phyloP scores from a whole-genome alignment of 92 coral and sea anemone genomes.

The Paragorgia papillata region DNA sequence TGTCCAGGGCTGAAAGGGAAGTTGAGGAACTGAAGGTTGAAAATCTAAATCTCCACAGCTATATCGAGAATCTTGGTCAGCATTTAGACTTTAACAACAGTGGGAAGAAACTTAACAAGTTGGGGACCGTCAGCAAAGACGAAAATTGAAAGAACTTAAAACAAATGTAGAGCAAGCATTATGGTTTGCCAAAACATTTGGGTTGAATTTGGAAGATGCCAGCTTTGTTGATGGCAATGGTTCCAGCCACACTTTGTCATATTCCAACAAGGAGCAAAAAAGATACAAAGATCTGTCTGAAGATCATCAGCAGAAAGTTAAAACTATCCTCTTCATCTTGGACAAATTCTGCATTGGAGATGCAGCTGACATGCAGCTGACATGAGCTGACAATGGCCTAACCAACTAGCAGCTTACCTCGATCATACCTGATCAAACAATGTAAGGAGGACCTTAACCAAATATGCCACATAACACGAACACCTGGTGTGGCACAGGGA shows the following conservation, averaged over 20 bases:
- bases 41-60: background rate
- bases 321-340: background rate
- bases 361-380: too few relatives aligned
- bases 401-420: too few relatives aligned
- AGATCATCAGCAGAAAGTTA: background rate
- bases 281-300: constrained; percentile 29
- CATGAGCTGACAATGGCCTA: too few relatives aligned
- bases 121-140: constrained; percentile 17
- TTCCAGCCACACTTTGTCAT: background rate
- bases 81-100: constrained; percentile 11
- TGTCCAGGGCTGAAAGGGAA: background rate
- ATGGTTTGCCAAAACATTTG: constrained; percentile 21
- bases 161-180: constrained; percentile 12
- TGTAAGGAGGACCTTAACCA: too few relatives aligned
- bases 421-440: too few relatives aligned
- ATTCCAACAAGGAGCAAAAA: background rate
- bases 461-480: too few relatives aligned
- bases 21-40: constrained; percentile 10
- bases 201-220: constrained; percentile 18
- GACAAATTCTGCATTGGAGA: constrained; percentile 2
- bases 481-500: too few relatives aligned
- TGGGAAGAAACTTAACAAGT: background rate
- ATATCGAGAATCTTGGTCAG: constrained; percentile 39
- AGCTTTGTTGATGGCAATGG: constrained; percentile 17
- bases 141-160: constrained; percentile 17